Base-by-base conservation (phyloP, 2,113 vertebrate species). In the Halcyon malimbica region DNA sequence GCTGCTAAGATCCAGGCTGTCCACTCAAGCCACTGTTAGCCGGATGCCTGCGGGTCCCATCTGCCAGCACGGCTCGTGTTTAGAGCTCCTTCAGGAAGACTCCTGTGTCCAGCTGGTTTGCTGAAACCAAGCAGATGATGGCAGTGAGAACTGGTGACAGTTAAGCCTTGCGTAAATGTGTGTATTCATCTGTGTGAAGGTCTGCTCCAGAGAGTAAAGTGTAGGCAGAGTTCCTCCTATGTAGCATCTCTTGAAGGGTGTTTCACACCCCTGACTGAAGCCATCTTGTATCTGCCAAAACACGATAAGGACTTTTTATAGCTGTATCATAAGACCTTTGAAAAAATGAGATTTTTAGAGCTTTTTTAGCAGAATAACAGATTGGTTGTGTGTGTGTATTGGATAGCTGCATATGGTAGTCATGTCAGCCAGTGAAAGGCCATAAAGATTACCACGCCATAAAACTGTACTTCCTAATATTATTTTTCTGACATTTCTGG, bases 271-370 rank as follows among this genome's bases (percentile, higher is more conserved):
- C 35, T 73, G 57, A 79, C 65, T 93, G 74, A 82, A 93, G 37
- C 74, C 93, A 54, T 89, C 77, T 89, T 91, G 87, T 70, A 37
- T 63, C 77, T 94, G 74, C 96, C 81, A 69, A 82, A 91, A 51
- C 41, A 20, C 9, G n/a, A 42, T 29, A n/a, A 25, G 54, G 19
- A 11, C 6, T 82, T 84, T 51, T 59, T 67, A 28, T 9, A 79
- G 28, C 37, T 87, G 31, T 46, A 6, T 71, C 14, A 0, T 48
- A 33, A 87, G 73, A 82, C 10, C 80, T 89, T 76, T 67, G 83
- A 62, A 70, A 87, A 92, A 57, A 39, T 46, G 14, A 44, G 37
- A 7, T 71, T 67, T 26, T 46, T 48, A 42, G 44, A 81, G 10
- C 29, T 44, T 54, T 87, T 64, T 48, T n/a, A 85, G 81, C 37